Evolutionary conservation across 2,113 vertebrate genomes (phyloP).

Genomic region (Enhydra lutris): DNA sequence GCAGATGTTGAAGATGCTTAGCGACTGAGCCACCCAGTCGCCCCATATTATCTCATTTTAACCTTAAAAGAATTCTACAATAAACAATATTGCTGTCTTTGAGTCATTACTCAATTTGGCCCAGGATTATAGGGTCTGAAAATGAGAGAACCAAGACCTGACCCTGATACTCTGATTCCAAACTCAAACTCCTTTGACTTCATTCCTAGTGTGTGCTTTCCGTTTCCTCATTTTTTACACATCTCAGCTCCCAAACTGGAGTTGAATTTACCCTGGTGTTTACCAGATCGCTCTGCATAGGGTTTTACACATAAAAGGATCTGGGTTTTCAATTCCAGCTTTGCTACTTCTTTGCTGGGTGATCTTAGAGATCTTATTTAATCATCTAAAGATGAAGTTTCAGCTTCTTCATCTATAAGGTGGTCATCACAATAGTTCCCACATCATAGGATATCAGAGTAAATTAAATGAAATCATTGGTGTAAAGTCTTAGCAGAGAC

Average conservation of each 20-base stretch:
- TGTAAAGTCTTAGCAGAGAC: neutral
- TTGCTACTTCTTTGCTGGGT: neutral
- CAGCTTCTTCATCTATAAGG: neutral
- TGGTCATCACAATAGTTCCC: neutral
- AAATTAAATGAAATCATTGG: neutral
- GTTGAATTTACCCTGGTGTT: neutral
- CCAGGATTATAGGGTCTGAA: neutral
- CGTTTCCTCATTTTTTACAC: neutral
- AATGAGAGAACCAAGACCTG: neutral
- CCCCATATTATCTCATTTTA: neutral
- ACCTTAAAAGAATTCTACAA: neutral
- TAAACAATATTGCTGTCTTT: neutral
- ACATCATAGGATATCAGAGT: neutral
- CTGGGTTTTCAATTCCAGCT: neutral
- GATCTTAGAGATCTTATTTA: neutral
- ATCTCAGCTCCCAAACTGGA: neutral
- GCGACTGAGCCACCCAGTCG: too few species aligned
- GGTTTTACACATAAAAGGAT: neutral
- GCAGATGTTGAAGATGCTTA: too few species aligned
- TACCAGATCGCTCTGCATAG: neutral
- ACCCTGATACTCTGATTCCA: neutral
- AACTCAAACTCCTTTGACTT: neutral
- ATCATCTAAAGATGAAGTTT: neutral
- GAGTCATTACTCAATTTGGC: neutral
- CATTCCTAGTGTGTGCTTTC: neutral